These are phyloP conservation scores for Hybognathus amarus DNA, from an alignment of 2,797 vertebrate genomes.

Conservation along the genomic window DNA sequence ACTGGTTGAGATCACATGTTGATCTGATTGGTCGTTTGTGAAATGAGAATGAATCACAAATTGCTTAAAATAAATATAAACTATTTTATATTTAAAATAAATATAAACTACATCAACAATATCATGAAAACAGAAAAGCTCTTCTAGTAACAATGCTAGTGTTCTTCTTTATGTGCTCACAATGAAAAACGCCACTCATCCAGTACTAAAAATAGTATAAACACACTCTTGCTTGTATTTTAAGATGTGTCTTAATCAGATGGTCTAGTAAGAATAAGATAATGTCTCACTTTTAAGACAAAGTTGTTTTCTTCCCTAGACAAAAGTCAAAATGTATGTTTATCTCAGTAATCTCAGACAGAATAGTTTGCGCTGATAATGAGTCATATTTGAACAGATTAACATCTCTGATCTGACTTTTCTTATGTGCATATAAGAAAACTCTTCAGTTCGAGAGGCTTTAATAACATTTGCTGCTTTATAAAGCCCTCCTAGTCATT, in stretches of 20 bases:
- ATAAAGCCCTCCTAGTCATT: slow-evolving; percentile 1
- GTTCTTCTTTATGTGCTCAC: neutral
- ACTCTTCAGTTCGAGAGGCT: neutral
- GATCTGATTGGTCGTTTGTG: too few species aligned
- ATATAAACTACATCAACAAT: neutral
- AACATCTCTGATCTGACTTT: neutral
- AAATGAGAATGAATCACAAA: neutral
- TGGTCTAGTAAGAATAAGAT: neutral
- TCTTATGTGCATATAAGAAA: slow-evolving; percentile 4
- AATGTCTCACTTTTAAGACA: neutral
- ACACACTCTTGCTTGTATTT: neutral
- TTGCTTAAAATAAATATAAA: neutral
- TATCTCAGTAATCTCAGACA: neutral
- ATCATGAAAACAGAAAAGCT: neutral
- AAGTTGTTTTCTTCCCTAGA: neutral
- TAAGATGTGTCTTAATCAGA: neutral
- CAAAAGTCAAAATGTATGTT: neutral
- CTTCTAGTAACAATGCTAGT: neutral
- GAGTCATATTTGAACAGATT: neutral
- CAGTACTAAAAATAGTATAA: neutral
- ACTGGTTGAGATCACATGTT: too few species aligned
- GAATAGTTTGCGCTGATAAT: neutral
- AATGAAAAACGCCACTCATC: neutral
- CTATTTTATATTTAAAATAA: neutral
- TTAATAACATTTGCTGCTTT: neutral